Conservation (phyloP, 2,113 vertebrate species). For the Vanacampus margaritifer region DNA sequence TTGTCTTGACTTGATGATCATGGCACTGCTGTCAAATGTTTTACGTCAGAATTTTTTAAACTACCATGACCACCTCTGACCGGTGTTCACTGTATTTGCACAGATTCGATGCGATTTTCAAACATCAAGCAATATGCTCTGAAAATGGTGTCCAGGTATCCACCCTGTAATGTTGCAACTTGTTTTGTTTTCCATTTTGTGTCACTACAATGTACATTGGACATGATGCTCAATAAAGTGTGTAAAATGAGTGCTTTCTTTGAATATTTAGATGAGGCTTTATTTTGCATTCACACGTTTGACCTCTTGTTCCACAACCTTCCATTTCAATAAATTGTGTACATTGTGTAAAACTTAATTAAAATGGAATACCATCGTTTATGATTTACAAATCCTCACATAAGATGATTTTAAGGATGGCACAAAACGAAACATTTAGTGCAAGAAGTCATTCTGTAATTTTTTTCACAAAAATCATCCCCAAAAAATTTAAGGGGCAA, state of each 20-base stretch:
- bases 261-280: neutral
- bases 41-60: conserved; percentile 54
- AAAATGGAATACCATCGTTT: too few species aligned
- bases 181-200: conserved; percentile 51
- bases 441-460: too few species aligned
- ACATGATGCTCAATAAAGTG: conserved; percentile 74
- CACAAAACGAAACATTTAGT: too few species aligned
- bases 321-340: too few species aligned
- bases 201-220: conserved; percentile 73
- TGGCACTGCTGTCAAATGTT: conserved; percentile 56
- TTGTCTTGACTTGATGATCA: conserved; percentile 52
- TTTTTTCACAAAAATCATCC: too few species aligned
- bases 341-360: too few species aligned
- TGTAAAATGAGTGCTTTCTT: conserved; percentile 55
- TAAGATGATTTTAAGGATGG: too few species aligned
- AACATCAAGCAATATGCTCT: conserved; percentile 73
- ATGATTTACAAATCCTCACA: too few species aligned
- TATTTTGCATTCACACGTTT: neutral
- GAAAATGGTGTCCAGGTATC: conserved; percentile 67
- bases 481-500: too few species aligned
- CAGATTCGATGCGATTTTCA: conserved; percentile 66
- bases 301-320: too few species aligned
- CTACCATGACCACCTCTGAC: conserved; percentile 70
- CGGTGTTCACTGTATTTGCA: conserved; percentile 75
- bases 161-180: conserved; percentile 48